Conservation (phyloP, 2,888 invertebrate genomes). For the Drosophila siamana region DNA sequence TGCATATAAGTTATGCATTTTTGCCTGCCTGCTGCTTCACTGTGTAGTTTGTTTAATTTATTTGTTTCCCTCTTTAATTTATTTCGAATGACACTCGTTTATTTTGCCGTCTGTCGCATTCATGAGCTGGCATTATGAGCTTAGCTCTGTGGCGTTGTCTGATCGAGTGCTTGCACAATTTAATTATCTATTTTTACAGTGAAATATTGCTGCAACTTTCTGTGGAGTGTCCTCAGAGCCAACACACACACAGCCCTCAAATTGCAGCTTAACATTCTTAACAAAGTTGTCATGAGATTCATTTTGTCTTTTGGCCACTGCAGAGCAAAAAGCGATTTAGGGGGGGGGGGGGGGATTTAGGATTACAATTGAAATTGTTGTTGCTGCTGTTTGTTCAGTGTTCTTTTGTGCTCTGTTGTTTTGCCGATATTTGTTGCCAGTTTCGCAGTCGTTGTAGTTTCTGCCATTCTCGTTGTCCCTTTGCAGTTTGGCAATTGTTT, state of each 20-base stretch:
- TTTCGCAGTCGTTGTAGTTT: conserved; percentile 11
- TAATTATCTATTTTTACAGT: not conserved
- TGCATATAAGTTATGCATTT: too few species aligned
- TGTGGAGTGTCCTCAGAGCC: not conserved
- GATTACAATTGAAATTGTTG: conserved; percentile 18
- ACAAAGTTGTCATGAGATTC: conserved; percentile 23
- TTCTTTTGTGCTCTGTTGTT: not conserved
- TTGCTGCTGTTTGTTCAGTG: conserved; percentile 11
- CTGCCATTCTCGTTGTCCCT: conserved; percentile 1
- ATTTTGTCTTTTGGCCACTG: conserved; percentile 19
- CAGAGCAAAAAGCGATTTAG: conserved; percentile 10
- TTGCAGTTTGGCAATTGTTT: conserved; percentile 19
- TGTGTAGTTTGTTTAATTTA: not conserved
- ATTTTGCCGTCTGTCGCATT: not conserved
- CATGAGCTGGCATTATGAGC: not conserved
- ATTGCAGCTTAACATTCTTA: conserved; percentile 18
- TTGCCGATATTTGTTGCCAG: conserved; percentile 9
- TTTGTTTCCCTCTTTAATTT: not conserved
- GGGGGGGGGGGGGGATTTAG: too few species aligned
- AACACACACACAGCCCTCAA: not conserved
- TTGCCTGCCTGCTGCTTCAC: too few species aligned
- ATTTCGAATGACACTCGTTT: not conserved
- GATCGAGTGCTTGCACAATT: not conserved
- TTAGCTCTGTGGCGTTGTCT: too few species aligned
- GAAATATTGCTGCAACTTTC: not conserved